Evolutionary conservation across 2,888 invertebrate genomes (phyloP), one percentile per base, ranked within the genome.

Genomic region (Pomacea canaliculata): DNA sequence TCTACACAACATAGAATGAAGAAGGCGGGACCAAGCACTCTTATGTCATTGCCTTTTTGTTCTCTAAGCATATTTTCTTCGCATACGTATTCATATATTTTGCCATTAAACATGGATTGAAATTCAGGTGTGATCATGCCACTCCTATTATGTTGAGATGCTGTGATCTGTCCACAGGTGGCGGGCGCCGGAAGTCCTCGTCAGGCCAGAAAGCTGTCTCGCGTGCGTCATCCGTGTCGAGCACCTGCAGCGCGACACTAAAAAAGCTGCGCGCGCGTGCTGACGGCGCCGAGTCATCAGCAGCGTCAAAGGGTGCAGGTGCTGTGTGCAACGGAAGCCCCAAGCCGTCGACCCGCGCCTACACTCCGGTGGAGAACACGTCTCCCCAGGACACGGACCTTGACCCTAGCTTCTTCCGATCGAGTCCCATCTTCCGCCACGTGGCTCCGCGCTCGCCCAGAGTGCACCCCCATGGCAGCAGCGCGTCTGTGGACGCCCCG

Each of bases 331-430:
- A 80, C 12, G 76, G 82, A 1, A 85, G 85, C 76, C 84, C 86
- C 2, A 81, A 83, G 66, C 83, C 84, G 12, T 81, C 84, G n/a
- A 78, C 80, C 51, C 81, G 81, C 73, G 82, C 84, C 72, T 85
- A 86, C 77, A 80, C 79, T n/a, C 82, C 79, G 46, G 67, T 86
- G 48, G 82, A 82, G 49, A 88, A 85, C 83, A 86, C 87, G 18
- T 79, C 82, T 13, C 79, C 80, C 9, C 84, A 83, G 46, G 83
- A 85, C 70, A 79, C 77, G 48, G 76, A 79, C 69, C 85, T 83
- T 62, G 85, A 83, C 65, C 79, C 81, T 48, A 83, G 83, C 79
- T 81, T 85, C 71, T 85, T 87, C 68, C 82, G 82, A 76, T 83
- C 83, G 73, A 84, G 84, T 81, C 85, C 86, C 48, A 74, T 83